These are phyloP conservation scores for Regulus satrapa DNA, from an alignment of 2,113 vertebrate genomes.

Conservation along the genomic window DNA sequence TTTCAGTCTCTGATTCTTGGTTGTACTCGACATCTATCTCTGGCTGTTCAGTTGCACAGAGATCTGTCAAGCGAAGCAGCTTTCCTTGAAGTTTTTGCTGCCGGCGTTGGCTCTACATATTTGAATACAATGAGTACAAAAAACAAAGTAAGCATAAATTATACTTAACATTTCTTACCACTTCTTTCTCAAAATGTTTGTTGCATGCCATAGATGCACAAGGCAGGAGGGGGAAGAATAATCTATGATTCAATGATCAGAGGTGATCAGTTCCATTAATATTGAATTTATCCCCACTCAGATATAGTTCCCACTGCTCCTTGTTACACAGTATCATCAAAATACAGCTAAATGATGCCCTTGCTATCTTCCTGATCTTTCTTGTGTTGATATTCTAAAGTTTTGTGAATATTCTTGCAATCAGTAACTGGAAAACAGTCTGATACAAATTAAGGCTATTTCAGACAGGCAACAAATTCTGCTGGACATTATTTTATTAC, in stretches of 20 bases:
- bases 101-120: slow-evolving; percentile 81
- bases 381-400: not conserved
- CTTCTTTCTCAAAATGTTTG: not conserved
- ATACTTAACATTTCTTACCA: not conserved
- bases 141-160: not conserved
- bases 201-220: not conserved
- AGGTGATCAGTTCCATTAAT: not conserved
- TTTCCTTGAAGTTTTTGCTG: slow-evolving; percentile 85
- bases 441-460: not conserved
- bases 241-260: not conserved
- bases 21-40: not conserved
- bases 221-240: not conserved
- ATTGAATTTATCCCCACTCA: not conserved
- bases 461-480: not conserved
- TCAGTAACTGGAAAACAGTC: not conserved
- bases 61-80: slow-evolving; percentile 58
- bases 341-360: not conserved
- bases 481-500: not conserved
- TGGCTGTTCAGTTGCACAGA: not conserved
- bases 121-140: not conserved
- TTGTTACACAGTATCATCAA: not conserved
- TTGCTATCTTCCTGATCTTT: not conserved
- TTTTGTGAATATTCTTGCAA: not conserved
- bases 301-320: not conserved
- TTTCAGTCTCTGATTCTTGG: slow-evolving; percentile 47